Percentiles rank a stretch among this genome's conserved stretches.
These are phyloP conservation scores for Atethmia centrago DNA, from an alignment of 2,888 invertebrate genomes.

Conservation along the genomic window DNA sequence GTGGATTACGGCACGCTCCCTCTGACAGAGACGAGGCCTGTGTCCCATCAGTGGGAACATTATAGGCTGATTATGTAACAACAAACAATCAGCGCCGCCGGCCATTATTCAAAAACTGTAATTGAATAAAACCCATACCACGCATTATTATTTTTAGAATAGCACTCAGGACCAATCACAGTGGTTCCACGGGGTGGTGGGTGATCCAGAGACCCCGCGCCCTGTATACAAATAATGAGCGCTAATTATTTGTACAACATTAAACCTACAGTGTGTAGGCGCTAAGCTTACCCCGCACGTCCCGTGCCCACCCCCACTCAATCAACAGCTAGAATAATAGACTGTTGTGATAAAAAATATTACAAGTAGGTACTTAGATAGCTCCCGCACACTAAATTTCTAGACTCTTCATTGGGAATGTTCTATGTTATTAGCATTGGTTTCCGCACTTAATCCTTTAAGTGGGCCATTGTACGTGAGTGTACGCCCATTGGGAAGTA, in stretches of 20 bases:
- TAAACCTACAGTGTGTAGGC: too few species aligned
- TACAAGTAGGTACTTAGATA: neutral
- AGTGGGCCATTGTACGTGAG: neutral
- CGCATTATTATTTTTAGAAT: slow-evolving; percentile 7
- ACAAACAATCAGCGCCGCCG: neutral
- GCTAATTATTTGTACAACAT: too few species aligned
- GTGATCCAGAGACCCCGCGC: neutral
- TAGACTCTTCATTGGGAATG: neutral
- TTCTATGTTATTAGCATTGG: neutral
- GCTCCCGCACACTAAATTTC: neutral
- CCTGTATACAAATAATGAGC: too few species aligned
- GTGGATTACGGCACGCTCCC: too few species aligned
- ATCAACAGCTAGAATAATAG: neutral
- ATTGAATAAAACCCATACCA: neutral
- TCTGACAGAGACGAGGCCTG: too few species aligned
- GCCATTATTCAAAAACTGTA: neutral
- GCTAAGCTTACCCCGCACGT: slow-evolving; percentile 7
- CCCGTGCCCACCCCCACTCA: too few species aligned
- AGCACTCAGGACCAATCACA: neutral
- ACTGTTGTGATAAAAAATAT: neutral
- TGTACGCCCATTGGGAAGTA: neutral
- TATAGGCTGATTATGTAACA: too few species aligned
- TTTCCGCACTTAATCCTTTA: neutral
- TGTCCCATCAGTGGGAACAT: too few species aligned
- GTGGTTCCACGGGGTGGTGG: neutral